A percentile compares a stretch with the other conserved stretches of the same genome.
These are phyloP conservation scores for Larimichthys polyactis DNA, from an alignment of 2,113 vertebrate species.

Conservation along the genomic window DNA sequence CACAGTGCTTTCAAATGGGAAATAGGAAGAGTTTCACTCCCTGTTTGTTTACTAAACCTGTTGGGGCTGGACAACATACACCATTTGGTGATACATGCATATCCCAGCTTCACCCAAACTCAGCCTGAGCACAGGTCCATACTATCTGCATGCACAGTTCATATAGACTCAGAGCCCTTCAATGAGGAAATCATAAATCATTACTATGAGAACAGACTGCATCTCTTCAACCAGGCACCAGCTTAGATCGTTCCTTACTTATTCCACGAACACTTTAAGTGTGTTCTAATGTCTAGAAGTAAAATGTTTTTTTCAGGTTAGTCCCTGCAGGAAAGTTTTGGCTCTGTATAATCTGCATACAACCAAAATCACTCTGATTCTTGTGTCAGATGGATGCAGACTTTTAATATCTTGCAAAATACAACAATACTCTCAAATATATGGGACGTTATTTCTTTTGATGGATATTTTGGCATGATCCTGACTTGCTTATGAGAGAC, in stretches of 20 bases:
- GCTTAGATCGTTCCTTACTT: background rate
- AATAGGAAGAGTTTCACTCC: background rate
- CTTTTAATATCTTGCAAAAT: no score
- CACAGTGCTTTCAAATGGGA: background rate
- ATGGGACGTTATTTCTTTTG: background rate
- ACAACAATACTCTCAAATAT: background rate
- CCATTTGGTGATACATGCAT: background rate
- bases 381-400: no score
- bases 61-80: background rate
- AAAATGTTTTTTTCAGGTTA: background rate
- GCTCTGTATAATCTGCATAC: background rate
- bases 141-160: background rate
- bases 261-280: background rate
- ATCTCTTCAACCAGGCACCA: background rate
- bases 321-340: background rate
- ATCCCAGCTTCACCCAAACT: background rate
- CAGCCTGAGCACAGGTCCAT: background rate
- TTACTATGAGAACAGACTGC: background rate
- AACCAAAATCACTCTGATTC: background rate
- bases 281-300: background rate
- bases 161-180: background rate
- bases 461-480: no score
- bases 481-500: no score
- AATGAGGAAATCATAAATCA: background rate
- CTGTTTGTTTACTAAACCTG: background rate